A percentile compares a stretch with the other conserved stretches of the same genome.
These are phyloP conservation scores for Drosophila malerkotliana DNA, from an alignment of 1,140 invertebrate species.

Conservation along the genomic window DNA sequence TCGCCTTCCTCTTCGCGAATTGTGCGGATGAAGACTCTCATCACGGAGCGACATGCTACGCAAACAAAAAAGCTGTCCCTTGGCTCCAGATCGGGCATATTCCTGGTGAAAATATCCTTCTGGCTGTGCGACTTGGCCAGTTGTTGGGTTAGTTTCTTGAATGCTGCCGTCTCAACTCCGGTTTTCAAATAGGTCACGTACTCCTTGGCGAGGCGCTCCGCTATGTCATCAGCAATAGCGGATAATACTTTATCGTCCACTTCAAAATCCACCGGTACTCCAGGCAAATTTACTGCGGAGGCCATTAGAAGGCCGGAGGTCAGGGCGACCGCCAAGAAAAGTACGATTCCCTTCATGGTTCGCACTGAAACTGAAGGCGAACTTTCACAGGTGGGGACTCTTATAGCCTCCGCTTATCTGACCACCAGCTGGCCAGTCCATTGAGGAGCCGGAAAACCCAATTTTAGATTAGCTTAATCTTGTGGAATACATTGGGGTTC, in stretches of 20 bases:
- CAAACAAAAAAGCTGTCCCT: constrained; percentile 84
- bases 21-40: constrained; percentile 83
- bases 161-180: constrained; percentile 57
- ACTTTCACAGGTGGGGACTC: constrained; percentile 16
- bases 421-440: constrained; percentile 26
- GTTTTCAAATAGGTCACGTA: constrained; percentile 64
- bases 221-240: constrained; percentile 67
- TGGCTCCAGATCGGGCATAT: constrained; percentile 56
- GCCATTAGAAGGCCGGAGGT: constrained; percentile 25
- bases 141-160: constrained; percentile 60
- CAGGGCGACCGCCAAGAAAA: constrained; percentile 31
- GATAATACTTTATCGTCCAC: constrained; percentile 62
- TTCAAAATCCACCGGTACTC: constrained; percentile 65
- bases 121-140: constrained; percentile 66
- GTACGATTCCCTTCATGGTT: constrained; percentile 55
- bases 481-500: constrained; percentile 7
- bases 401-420: constrained; percentile 61
- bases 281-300: constrained; percentile 64
- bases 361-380: constrained; percentile 33
- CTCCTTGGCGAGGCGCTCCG: constrained; percentile 62
- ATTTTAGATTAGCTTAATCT: constrained; percentile 34
- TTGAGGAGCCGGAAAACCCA: constrained; percentile 15
- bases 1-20: constrained; percentile 71
- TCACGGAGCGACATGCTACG: constrained; percentile 85
- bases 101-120: constrained; percentile 75